Percentiles rank a stretch among this genome's conserved stretches.
These are phyloP conservation scores for Onychomys arenicola DNA, from an alignment of 2,797 vertebrate species.

Conservation along the genomic window DNA sequence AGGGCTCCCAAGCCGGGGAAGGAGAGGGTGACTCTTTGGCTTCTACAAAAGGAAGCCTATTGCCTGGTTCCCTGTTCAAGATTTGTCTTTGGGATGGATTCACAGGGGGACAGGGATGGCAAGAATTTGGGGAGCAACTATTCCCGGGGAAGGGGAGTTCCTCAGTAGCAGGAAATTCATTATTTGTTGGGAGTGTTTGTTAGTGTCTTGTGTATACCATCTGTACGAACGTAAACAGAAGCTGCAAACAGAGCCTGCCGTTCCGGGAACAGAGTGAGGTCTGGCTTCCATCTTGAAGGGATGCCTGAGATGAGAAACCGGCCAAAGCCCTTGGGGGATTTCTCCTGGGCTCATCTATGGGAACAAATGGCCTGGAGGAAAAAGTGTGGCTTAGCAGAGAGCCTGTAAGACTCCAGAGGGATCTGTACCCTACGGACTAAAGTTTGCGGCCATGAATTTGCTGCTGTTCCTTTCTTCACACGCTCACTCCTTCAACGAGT, in stretches of 20 bases:
- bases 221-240: conserved; percentile 81
- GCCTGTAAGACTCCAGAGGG: not conserved
- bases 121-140: conserved; percentile 52
- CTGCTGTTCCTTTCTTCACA: not conserved
- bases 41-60: conserved; percentile 20
- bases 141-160: not conserved
- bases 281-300: conserved; percentile 78
- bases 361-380: not conserved
- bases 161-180: conserved; percentile 71
- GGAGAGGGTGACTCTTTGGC: not conserved
- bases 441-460: not conserved
- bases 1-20: conserved; percentile 35
- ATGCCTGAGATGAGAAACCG: not conserved
- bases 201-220: conserved; percentile 79
- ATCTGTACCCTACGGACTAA: not conserved
- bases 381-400: not conserved
- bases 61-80: not conserved
- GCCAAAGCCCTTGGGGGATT: conserved; percentile 11
- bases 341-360: conserved; percentile 60
- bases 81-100: not conserved
- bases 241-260: conserved; percentile 69
- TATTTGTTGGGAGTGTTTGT: conserved; percentile 69
- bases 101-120: conserved; percentile 21
- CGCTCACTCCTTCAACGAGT: not conserved
- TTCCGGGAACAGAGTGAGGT: conserved; percentile 69